These are phyloP conservation scores for Tenebrosternarchus preto DNA, from an alignment of 2,113 vertebrate species.

Conservation along the genomic window DNA sequence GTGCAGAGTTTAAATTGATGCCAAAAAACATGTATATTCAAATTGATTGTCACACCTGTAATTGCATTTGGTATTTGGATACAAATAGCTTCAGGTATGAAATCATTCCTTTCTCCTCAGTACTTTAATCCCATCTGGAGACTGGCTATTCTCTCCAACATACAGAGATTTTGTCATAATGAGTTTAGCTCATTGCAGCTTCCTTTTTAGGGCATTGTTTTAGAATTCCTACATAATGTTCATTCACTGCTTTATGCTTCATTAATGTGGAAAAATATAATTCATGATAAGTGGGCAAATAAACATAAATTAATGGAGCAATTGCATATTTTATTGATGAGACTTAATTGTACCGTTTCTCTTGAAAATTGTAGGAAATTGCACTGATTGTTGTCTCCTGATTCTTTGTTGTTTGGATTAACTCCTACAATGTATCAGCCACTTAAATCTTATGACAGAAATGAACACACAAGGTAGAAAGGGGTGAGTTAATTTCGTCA, in stretches of 20 bases:
- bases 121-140: conserved; percentile 1
- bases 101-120: conserved; percentile 28
- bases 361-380: conserved; percentile 11
- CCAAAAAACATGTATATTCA: background rate
- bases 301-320: conserved; percentile 35
- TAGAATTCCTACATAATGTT: conserved; percentile 16
- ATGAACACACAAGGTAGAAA: background rate
- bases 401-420: conserved; percentile 1
- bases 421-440: background rate
- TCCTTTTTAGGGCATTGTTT: conserved; percentile 33
- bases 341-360: conserved; percentile 30
- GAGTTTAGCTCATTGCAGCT: conserved; percentile 13
- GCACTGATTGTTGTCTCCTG: background rate
- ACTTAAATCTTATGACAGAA: background rate
- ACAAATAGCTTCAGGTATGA: conserved; percentile 30
- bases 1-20: too few relatives aligned
- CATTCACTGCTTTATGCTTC: conserved; percentile 13
- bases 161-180: background rate
- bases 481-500: background rate
- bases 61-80: background rate
- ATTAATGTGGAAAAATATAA: conserved; percentile 29
- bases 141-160: background rate
- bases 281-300: conserved; percentile 30
- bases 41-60: background rate
- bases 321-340: conserved; percentile 8